phyloP scores from a whole-genome alignment of 2,888 invertebrate species.

The Metalampra italica region DNA sequence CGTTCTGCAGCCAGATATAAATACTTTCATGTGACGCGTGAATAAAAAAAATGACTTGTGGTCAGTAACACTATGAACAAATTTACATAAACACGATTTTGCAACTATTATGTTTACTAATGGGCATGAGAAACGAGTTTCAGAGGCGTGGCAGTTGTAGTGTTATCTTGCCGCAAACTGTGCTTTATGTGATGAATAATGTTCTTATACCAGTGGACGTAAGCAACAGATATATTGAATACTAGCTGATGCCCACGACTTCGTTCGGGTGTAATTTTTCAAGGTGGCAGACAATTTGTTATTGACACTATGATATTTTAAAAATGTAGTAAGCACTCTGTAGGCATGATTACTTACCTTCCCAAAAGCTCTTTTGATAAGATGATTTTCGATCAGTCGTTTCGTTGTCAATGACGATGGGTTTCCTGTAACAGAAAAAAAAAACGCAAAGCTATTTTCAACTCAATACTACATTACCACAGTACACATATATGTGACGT shows the following conservation, averaged over 20 bases:
- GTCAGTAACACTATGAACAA: slow-evolving; percentile 32
- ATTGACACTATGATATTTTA: no score
- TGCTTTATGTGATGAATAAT: neutral
- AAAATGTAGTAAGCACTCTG: neutral
- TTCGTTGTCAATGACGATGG: slow-evolving; percentile 40
- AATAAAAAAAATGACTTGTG: slow-evolving; percentile 36
- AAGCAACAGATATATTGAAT: no score
- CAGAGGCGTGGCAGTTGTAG: slow-evolving; percentile 15
- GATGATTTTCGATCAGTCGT: slow-evolving; percentile 55
- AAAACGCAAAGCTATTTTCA: slow-evolving; percentile 4
- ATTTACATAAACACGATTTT: slow-evolving; percentile 43
- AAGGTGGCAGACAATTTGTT: no score
- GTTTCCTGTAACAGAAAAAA: slow-evolving; percentile 57
- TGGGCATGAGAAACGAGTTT: slow-evolving; percentile 20
- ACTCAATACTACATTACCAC: neutral
- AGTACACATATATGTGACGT: neutral
- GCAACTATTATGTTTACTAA: slow-evolving; percentile 36
- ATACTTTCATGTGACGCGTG: neutral
- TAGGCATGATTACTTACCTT: slow-evolving; percentile 45
- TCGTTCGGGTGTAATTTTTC: no score
- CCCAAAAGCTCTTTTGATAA: slow-evolving; percentile 64
- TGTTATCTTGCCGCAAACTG: slow-evolving; percentile 9
- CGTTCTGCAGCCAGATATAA: neutral
- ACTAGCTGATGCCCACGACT: neutral
- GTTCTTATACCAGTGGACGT: neutral